phyloP scores from a whole-genome alignment of 1,140 invertebrate species.

The Chlorops oryzae region DNA sequence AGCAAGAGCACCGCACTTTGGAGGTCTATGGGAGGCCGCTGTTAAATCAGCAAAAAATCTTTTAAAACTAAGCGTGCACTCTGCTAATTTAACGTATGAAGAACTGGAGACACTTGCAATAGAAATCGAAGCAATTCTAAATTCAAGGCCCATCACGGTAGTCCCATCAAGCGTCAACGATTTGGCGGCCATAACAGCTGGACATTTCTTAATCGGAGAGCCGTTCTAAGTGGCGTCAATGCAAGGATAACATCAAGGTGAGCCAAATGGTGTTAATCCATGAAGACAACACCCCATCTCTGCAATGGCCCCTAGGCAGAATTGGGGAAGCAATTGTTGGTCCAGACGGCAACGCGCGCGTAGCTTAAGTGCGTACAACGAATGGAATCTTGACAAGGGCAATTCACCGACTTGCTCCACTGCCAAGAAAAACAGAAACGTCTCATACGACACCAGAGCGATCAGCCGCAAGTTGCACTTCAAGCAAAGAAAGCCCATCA shows the following conservation, averaged over 20 bases:
- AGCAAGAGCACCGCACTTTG: constrained; percentile 8
- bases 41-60: constrained; percentile 7
- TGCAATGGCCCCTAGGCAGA: constrained; percentile 34
- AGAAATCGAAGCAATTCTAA: constrained; percentile 5
- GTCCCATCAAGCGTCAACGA: background rate
- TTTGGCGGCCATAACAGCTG: background rate
- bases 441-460: too few relatives aligned
- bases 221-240: constrained; percentile 35
- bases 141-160: constrained; percentile 4
- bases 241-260: constrained; percentile 15
- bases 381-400: constrained; percentile 24
- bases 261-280: constrained; percentile 40
- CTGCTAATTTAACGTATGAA: background rate
- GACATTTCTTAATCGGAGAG: constrained; percentile 5
- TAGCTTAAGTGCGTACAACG: constrained; percentile 26
- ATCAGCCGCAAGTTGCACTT: too few relatives aligned
- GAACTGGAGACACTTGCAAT: constrained; percentile 4
- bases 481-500: too few relatives aligned
- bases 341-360: constrained; percentile 27
- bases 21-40: constrained; percentile 4
- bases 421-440: too few relatives aligned
- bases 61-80: background rate
- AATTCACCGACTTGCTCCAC: too few relatives aligned
- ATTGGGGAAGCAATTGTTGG: constrained; percentile 27
- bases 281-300: constrained; percentile 35